These are phyloP conservation scores for Trileptium ribeirensis DNA, from an alignment of 2,888 invertebrate species.

Conservation along the genomic window DNA sequence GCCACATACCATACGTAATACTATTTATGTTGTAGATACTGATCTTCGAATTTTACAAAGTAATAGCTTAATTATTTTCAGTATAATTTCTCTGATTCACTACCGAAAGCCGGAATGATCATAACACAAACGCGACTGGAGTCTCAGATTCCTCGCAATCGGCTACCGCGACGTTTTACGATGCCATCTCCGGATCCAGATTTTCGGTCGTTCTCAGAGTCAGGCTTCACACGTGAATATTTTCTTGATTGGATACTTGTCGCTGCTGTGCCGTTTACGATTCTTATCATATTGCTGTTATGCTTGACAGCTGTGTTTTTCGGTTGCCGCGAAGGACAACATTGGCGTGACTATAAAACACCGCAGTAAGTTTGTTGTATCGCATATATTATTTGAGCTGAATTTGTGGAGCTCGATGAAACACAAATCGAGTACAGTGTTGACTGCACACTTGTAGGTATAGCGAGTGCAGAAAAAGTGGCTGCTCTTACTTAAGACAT, in stretches of 20 bases:
- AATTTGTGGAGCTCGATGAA: too few species aligned
- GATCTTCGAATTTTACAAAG: too few species aligned
- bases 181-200: neutral
- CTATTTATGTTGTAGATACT: too few species aligned
- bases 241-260: conserved; percentile 26
- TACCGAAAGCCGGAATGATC: neutral
- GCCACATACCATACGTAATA: too few species aligned
- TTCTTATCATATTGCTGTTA: conserved; percentile 43
- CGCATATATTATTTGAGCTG: neutral
- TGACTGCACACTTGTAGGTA: too few species aligned
- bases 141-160: neutral
- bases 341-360: conserved; percentile 50
- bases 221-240: conserved; percentile 6
- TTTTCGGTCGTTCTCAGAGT: neutral
- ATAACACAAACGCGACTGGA: neutral
- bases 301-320: conserved; percentile 46
- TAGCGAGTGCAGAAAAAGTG: too few species aligned
- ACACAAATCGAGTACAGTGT: too few species aligned
- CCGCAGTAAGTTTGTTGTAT: conserved; percentile 40
- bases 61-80: neutral
- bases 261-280: conserved; percentile 30
- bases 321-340: conserved; percentile 48
- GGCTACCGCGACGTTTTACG: neutral
- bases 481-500: too few species aligned
- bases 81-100: neutral